Conservation (phyloP, 1,140 invertebrate genomes). For the Bombus pascuorum region DNA sequence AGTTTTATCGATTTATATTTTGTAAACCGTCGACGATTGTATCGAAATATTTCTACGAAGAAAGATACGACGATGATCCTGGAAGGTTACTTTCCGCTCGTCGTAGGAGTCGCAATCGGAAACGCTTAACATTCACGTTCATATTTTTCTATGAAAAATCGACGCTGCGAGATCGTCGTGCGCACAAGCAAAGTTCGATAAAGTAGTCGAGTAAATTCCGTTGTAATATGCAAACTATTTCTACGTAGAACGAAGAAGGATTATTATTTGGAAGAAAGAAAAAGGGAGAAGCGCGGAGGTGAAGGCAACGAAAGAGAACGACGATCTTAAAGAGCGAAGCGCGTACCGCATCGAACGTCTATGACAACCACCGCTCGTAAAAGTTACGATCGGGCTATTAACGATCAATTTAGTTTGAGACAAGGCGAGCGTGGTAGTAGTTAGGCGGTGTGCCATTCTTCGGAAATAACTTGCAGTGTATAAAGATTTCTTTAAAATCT, state of each 20-base stretch:
- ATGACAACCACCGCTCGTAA: conserved; percentile 45
- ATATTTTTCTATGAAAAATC: neutral
- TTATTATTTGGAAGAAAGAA: neutral
- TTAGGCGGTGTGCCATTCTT: neutral
- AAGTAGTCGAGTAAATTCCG: neutral
- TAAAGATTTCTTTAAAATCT: neutral
- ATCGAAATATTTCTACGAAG: neutral
- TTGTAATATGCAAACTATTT: neutral
- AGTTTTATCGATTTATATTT: too few relatives aligned
- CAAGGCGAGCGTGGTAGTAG: conserved; percentile 19
- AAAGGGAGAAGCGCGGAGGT: neutral
- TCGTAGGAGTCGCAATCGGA: neutral
- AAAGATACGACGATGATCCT: neutral
- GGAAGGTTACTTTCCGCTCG: neutral
- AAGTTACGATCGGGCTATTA: conserved; percentile 56
- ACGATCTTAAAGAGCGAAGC: conserved; percentile 28
- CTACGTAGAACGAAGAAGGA: neutral
- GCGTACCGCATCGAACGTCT: neutral
- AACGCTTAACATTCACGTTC: neutral
- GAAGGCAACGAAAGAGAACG: conserved; percentile 7
- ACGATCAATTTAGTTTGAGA: conserved; percentile 53
- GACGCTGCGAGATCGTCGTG: neutral
- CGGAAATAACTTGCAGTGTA: neutral
- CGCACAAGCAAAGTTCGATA: neutral
- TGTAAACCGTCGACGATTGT: too few relatives aligned